These are phyloP conservation scores for Distichodus sexfasciatus DNA, from an alignment of 2,797 vertebrate species.

Conservation along the genomic window DNA sequence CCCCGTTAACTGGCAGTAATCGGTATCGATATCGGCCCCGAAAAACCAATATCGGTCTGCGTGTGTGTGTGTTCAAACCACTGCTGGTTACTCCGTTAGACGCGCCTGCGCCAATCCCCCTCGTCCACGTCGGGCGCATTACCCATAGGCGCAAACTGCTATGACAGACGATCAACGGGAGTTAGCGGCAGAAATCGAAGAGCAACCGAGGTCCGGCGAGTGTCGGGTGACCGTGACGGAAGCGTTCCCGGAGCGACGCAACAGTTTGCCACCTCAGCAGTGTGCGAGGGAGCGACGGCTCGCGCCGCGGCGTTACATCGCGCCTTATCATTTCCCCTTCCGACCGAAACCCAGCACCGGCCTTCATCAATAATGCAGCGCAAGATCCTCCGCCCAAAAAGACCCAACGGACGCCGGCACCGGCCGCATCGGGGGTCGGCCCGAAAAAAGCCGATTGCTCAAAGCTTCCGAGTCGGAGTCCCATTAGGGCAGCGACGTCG, in stretches of 20 bases:
- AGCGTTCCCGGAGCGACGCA: slow-evolving; percentile 22
- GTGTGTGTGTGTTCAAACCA: too few relatives aligned
- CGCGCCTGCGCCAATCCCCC: too few relatives aligned
- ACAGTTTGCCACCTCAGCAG: slow-evolving; percentile 56
- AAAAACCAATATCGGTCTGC: too few relatives aligned
- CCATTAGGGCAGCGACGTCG: slow-evolving; percentile 53
- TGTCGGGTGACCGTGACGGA: slow-evolving; percentile 23
- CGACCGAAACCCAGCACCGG: slow-evolving; percentile 71
- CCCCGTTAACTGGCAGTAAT: too few relatives aligned
- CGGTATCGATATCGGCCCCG: too few relatives aligned
- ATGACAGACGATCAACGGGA: too few relatives aligned
- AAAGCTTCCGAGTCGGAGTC: slow-evolving; percentile 67
- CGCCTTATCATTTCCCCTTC: slow-evolving; percentile 78
- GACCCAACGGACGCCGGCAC: slow-evolving; percentile 68
- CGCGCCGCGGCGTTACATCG: slow-evolving; percentile 72
- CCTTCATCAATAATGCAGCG: slow-evolving; percentile 75
- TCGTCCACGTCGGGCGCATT: background rate
- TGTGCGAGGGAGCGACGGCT: slow-evolving; percentile 65
- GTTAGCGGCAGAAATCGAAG: slow-evolving; percentile 16
- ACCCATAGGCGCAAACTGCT: background rate
- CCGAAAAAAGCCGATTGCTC: too few relatives aligned
- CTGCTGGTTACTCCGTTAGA: too few relatives aligned
- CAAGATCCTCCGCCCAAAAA: slow-evolving; percentile 69
- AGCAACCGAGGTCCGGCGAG: slow-evolving; percentile 20
- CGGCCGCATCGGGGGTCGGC: too few relatives aligned